Conservation (phyloP, 37 sponge, comb jelly and placozoan species). For the Ephydatia muelleri region DNA sequence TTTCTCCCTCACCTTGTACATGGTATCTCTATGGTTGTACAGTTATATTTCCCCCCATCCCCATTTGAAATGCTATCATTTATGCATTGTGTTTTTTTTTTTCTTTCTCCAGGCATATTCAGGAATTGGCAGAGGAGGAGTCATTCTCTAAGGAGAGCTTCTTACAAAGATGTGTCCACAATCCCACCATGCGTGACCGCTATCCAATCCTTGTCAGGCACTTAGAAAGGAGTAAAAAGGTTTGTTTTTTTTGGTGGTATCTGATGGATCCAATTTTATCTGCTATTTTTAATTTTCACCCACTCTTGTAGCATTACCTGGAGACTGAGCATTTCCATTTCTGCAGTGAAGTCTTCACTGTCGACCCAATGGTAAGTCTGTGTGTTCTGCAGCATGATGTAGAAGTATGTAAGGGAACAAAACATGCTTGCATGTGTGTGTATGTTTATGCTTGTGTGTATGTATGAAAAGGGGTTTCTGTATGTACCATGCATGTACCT, state of each 20-base stretch:
- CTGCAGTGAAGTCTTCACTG: conserved; percentile 70
- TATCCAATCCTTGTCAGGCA: conserved; percentile 82
- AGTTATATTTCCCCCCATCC: not conserved
- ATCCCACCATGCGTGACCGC: conserved; percentile 87
- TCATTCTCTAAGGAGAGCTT: conserved; percentile 78
- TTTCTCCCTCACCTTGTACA: too few species aligned
- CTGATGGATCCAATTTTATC: not conserved
- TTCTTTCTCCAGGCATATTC: conserved; percentile 17
- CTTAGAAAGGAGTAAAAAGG: conserved; percentile 80
- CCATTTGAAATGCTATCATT: too few species aligned
- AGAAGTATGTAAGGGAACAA: too few species aligned
- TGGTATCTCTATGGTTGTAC: not conserved
- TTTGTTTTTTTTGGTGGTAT: conserved; percentile 2
- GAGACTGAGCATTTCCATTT: conserved; percentile 84
- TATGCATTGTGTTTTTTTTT: too few species aligned
- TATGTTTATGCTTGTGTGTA: too few species aligned
- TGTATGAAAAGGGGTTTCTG: too few species aligned
- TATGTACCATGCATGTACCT: too few species aligned
- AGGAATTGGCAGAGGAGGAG: conserved; percentile 78
- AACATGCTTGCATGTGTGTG: too few species aligned
- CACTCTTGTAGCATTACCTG: conserved; percentile 27
- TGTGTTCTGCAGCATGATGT: too few species aligned
- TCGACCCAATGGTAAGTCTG: conserved; percentile 86
- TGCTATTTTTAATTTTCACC: not conserved
- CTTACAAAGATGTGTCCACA: conserved; percentile 76